Percentiles rank a stretch among this genome's conserved stretches.
These are phyloP conservation scores for Ianthella basta DNA, from an alignment of 37 sponge, comb jelly and placozoan species.

Conservation along the genomic window DNA sequence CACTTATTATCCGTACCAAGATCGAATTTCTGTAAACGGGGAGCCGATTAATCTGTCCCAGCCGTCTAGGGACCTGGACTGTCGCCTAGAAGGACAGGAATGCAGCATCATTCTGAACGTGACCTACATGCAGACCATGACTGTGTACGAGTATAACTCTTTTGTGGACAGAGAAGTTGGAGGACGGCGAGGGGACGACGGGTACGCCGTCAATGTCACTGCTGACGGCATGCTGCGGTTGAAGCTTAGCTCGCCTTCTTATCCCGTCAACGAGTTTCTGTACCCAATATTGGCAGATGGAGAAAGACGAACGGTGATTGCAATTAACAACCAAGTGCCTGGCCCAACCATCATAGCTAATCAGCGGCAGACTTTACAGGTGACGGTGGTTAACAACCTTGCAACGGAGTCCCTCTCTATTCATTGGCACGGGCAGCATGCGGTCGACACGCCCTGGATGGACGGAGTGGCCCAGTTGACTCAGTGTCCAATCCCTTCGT, in stretches of 20 bases:
- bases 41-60: too few species aligned
- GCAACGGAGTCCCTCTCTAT: constrained; percentile 57
- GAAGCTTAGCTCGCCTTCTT: not conserved
- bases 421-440: constrained; percentile 88
- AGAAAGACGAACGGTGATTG: not conserved
- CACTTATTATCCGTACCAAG: too few species aligned
- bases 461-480: constrained; percentile 77
- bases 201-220: not conserved
- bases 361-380: not conserved
- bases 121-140: constrained; percentile 6
- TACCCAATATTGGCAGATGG: not conserved
- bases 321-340: not conserved
- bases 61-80: too few species aligned
- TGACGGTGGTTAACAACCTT: constrained; percentile 59
- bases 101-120: not conserved
- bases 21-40: too few species aligned
- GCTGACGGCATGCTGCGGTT: not conserved
- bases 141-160: not conserved
- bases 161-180: not conserved
- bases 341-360: not conserved
- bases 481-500: constrained; percentile 62
- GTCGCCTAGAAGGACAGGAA: too few species aligned
- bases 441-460: constrained; percentile 70
- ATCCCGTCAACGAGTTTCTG: not conserved
- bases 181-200: not conserved